Base-by-base conservation (phyloP, 2,113 vertebrate genomes). In the Arizona elegans region DNA sequence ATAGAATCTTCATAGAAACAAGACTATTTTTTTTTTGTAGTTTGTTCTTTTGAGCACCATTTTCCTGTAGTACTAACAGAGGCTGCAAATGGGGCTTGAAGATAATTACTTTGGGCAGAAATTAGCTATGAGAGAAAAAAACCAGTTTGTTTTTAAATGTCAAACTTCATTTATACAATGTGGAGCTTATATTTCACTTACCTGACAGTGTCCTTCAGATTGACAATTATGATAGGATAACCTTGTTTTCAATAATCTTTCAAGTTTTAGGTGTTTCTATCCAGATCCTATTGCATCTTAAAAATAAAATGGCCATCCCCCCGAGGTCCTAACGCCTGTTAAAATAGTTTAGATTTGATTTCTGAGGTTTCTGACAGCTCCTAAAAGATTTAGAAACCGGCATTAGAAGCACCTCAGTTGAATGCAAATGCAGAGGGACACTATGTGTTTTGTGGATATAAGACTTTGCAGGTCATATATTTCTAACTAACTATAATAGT, bases 331-430 rank as follows among this genome's bases (percentile, higher is more conserved):
- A 91, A 89, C 93, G 75, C 97, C 96, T 97, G 95, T 96, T 97
- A 91, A 96, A 94, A 96, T 97, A 97, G 96, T 97, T 96, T 96
- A 96, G 95, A 97, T 97, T 97, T 98, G 97, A 98, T 97, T 98
- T 97, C 96, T 97, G 97, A 97, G 96, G 90, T 94, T 97, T 96
- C 97, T 98, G 97, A 98, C 97, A 98, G 97, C 95, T 97, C 97
- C 95, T 97, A 97, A 97, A 98, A 98, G 97, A 98, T 98, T 98
- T 98, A 98, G 96, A 91, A 97, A 97, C 97, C 96, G 96, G 95
- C 95, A 97, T 96, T 95, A 97, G 96, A 97, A 98, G 97, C 95
- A 96, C 95, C 97, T 93, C 89, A 94, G 96, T 95, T 96, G 95
- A 92, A 95, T 96, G 95, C 93, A 93, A 95, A 96, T 43, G n/a